A percentile compares a stretch with the other conserved stretches of the same genome.
phyloP scores from a whole-genome alignment of 1,140 invertebrate genomes.

The Ceratitis capitata region DNA sequence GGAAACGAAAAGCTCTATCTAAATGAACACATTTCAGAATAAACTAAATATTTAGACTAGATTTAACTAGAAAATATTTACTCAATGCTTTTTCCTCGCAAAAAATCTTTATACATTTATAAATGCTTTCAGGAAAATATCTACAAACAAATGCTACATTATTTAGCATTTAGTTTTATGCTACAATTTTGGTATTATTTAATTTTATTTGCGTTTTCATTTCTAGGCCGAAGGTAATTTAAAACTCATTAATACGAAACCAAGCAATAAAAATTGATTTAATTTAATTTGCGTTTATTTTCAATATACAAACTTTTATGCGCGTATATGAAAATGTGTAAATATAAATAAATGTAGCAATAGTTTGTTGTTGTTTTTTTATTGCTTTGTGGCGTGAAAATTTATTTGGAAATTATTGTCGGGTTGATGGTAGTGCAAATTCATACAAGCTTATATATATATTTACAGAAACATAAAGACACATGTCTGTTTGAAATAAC shows the following conservation, averaged over 20 bases:
- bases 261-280: neutral
- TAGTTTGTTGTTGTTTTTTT: neutral
- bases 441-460: neutral
- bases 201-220: neutral
- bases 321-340: neutral
- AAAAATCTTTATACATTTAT: too few species aligned
- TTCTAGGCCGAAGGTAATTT: neutral
- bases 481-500: too few species aligned
- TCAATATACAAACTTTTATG: too few species aligned
- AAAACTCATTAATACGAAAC: neutral
- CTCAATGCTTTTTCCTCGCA: too few species aligned
- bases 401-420: neutral
- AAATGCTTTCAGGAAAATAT: too few species aligned
- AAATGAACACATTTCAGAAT: too few species aligned
- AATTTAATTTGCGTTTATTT: neutral
- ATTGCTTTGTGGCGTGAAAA: neutral
- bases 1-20: too few species aligned
- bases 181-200: too few species aligned
- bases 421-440: neutral
- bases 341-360: neutral
- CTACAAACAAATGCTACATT: too few species aligned
- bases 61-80: too few species aligned
- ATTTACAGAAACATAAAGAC: too few species aligned
- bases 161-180: neutral
- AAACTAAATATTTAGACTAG: too few species aligned